Conservation (phyloP, 2,797 vertebrate genomes). For the Lepilemur septentrionalis region DNA sequence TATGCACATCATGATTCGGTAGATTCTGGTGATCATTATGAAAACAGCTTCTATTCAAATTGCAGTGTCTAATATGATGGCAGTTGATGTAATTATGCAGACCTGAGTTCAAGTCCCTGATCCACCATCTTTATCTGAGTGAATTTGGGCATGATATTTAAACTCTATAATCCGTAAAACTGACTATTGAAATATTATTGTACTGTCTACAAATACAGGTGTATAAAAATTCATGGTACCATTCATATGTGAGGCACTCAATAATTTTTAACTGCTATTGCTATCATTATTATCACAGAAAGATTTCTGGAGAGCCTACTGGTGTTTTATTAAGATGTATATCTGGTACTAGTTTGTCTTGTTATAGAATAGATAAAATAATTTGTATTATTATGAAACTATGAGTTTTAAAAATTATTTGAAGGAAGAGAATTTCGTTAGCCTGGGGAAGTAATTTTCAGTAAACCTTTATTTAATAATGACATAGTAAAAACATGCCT, state of each 20-base stretch:
- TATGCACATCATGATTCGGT: background rate
- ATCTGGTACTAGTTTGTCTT: background rate
- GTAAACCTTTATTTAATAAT: background rate
- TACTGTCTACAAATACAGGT: background rate
- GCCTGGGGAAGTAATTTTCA: background rate
- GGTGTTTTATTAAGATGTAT: background rate
- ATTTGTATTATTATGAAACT: background rate
- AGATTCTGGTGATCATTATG: background rate
- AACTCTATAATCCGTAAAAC: background rate
- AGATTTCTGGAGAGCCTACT: background rate
- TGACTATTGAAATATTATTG: background rate
- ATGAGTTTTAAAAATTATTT: background rate
- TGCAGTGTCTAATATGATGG: background rate
- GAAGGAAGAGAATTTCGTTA: background rate
- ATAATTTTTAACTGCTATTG: background rate
- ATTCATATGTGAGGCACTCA: background rate
- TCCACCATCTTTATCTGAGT: background rate
- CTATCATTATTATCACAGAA: background rate
- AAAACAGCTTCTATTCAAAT: background rate
- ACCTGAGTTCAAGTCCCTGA: background rate
- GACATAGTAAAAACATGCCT: background rate
- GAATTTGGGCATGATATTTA: background rate
- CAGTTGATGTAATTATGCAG: background rate
- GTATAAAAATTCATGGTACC: background rate
- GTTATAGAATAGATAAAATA: background rate